A percentile compares a stretch with the other conserved stretches of the same genome.
Evolutionary conservation across 23 tunicate species (phyloP).

Genomic region (Styela clava): DNA sequence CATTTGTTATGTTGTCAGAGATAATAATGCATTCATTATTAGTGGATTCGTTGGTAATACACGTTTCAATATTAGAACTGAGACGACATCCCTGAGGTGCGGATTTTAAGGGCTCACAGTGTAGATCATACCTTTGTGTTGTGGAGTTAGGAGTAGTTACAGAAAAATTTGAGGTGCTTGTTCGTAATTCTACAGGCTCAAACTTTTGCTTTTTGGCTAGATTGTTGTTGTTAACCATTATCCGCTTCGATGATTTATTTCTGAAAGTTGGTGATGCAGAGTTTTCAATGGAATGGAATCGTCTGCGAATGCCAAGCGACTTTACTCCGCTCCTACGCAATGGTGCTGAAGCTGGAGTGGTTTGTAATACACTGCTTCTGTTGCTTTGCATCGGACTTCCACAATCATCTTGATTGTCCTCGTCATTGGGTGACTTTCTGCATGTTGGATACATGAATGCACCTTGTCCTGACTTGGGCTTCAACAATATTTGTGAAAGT

Average conservation of each 20-base stretch:
- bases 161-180: no score
- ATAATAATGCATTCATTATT: no score
- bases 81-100: no score
- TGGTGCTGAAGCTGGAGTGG: not conserved
- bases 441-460: not conserved
- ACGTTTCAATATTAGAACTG: no score
- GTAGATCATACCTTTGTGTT: no score
- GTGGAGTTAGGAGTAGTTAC: no score
- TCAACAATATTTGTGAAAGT: not conserved
- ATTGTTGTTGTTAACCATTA: no score
- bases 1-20: no score
- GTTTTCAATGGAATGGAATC: not conserved
- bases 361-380: not conserved
- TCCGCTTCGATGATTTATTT: not conserved
- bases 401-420: not conserved
- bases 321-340: not conserved
- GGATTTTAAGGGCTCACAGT: no score
- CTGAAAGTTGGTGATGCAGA: not conserved
- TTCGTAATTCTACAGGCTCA: no score
- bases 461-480: not conserved
- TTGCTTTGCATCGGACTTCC: not conserved
- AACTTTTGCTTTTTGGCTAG: no score
- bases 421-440: not conserved
- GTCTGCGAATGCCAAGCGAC: conserved; percentile 1
- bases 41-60: no score